Percentiles rank a stretch among this genome's conserved stretches.
Conservation (phyloP, 2,888 invertebrate species). For the Drosophila nigritarsus region DNA sequence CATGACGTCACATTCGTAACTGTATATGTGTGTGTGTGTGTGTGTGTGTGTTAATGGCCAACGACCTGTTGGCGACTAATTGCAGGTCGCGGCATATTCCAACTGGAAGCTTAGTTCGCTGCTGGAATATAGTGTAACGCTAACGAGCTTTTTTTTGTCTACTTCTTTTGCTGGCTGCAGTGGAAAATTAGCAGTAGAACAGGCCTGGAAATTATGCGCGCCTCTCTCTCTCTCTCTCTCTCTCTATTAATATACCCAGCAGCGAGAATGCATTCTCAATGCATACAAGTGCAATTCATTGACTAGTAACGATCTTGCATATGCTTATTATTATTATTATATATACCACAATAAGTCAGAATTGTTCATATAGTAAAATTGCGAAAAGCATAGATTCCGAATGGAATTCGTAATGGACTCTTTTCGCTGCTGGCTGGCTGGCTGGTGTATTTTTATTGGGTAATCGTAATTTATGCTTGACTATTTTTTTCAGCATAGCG, state of each 20-base stretch:
- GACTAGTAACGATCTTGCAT: not conserved
- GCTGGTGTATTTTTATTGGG: conserved; percentile 18
- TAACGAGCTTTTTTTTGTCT: conserved; percentile 29
- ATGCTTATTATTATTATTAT: too few relatives aligned
- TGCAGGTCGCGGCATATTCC: conserved; percentile 32
- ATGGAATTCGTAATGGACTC: not conserved
- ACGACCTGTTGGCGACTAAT: conserved; percentile 53
- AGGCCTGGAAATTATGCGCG: not conserved
- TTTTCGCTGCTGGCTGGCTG: conserved; percentile 37
- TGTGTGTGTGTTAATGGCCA: conserved; percentile 39
- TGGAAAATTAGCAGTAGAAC: not conserved
- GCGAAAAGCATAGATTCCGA: not conserved
- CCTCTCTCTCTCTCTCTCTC: not conserved
- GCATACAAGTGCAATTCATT: not conserved
- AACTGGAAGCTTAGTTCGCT: conserved; percentile 13
- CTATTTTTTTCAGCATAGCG: conserved; percentile 4
- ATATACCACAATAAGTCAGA: too few relatives aligned
- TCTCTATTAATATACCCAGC: not conserved
- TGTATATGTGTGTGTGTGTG: not conserved
- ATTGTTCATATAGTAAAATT: too few relatives aligned
- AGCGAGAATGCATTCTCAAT: not conserved
- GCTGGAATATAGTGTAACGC: conserved; percentile 36
- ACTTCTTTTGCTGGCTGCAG: conserved; percentile 12
- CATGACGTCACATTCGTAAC: conserved; percentile 59
- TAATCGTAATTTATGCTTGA: conserved; percentile 10